Base-by-base conservation (phyloP, 2,797 vertebrate genomes). In the Pitangus sulphuratus region DNA sequence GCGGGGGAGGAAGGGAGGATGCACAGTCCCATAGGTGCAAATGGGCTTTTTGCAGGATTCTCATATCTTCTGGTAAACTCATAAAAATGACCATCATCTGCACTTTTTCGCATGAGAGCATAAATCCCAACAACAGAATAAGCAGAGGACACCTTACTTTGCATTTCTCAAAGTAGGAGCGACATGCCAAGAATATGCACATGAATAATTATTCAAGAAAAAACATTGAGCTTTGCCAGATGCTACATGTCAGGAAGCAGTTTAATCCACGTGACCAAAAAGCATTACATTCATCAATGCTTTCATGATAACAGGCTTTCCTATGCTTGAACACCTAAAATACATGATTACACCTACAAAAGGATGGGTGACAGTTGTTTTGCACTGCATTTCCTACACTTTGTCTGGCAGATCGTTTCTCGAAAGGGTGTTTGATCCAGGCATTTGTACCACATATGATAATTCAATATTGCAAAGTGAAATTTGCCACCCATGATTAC, bases 231-330 rank as follows among this genome's bases (percentile, higher is more conserved):
- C 33, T 86, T 96, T 97, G 93, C 75, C 77, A 96, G 84, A 72
- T 64, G 54, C 74, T 95, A 70, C 74, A 89, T 65, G 75, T 84
- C 64, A 90, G 89, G 77, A 93, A 93, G 39, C 42, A 26, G 53
- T 97, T 96, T 95, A 92, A 95, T 95, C 92, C 91, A 62, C 53
- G 44, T 61, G 82, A 96, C 62, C 80, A 64, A 68, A 72, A 96
- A 88, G 74, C 25, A 7, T 57, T 85, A 74, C 7, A 33, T 72
- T 80, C 89, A 90, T 85, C 82, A 84, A 39, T 58, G 45, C 64
- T 78, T 93, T 95, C 82, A 26, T 81, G 93, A 83, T 79, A 95
- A 89, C 84, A 87, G 53, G 80, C 79, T 96, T 93, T 94, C 83
- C 87, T 93, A 20, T 42, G 80, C 75, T 84, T 44, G 6, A 90